Conservation (phyloP, 2,888 invertebrate species). For the Leistus spinibarbis region DNA sequence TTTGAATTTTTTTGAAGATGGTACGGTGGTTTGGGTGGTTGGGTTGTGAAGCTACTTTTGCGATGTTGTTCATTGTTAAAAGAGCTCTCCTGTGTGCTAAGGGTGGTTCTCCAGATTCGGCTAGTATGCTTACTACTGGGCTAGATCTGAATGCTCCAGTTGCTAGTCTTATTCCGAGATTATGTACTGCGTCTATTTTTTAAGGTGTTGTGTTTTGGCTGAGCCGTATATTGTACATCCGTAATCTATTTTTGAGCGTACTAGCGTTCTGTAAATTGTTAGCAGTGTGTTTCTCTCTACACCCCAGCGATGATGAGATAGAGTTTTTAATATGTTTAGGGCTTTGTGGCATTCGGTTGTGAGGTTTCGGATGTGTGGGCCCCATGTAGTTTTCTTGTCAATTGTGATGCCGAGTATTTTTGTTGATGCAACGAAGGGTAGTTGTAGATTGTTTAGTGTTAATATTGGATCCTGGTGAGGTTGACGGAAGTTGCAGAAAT, state of each 20-base stretch:
- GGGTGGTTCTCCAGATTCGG: no score
- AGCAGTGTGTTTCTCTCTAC: not conserved
- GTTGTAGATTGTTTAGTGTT: not conserved
- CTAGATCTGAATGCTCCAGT: conserved; percentile 4
- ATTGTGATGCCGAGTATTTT: conserved; percentile 41
- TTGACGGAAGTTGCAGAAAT: conserved; percentile 16
- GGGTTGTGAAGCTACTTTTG: no score
- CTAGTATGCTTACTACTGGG: conserved; percentile 7
- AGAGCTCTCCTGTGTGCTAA: no score
- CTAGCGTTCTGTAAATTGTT: conserved; percentile 4
- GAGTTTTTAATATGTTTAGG: conserved; percentile 2
- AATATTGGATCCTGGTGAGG: not conserved
- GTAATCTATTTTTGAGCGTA: conserved; percentile 9
- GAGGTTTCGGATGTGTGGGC: conserved; percentile 32
- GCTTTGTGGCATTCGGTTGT: conserved; percentile 23
- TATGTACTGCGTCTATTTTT: conserved; percentile 1
- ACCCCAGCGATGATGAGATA: not conserved
- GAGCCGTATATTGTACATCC: not conserved
- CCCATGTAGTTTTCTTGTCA: conserved; percentile 40
- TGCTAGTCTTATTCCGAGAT: conserved; percentile 5
- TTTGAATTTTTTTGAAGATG: no score
- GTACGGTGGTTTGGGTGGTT: no score
- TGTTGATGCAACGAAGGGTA: conserved; percentile 8
- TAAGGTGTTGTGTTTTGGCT: not conserved
- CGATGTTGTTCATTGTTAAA: no score